These are phyloP conservation scores for Vanessa cardui DNA, from an alignment of 2,888 invertebrate genomes.

Conservation along the genomic window DNA sequence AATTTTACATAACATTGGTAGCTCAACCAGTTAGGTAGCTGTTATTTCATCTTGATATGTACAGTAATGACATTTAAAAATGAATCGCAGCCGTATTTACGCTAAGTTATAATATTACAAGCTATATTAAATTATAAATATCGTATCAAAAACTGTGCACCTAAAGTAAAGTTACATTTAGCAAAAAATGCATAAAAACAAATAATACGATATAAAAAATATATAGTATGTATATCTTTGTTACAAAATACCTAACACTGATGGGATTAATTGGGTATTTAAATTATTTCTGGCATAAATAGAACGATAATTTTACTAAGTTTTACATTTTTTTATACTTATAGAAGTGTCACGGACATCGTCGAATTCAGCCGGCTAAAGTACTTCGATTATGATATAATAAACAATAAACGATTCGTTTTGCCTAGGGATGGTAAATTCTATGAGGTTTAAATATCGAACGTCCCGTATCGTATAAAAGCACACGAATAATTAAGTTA, in stretches of 20 bases:
- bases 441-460: too few species aligned
- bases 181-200: constrained; percentile 67
- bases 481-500: too few species aligned
- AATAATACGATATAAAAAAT: constrained; percentile 70
- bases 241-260: constrained; percentile 42
- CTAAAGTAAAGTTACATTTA: constrained; percentile 50
- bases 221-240: constrained; percentile 58
- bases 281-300: background rate
- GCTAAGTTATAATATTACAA: constrained; percentile 18
- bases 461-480: too few species aligned
- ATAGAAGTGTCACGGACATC: too few species aligned
- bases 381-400: too few species aligned
- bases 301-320: too few species aligned
- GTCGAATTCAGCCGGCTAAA: too few species aligned
- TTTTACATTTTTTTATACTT: too few species aligned
- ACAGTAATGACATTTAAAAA: constrained; percentile 41
- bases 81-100: constrained; percentile 11
- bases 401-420: too few species aligned
- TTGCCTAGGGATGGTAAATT: too few species aligned
- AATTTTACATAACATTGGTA: background rate
- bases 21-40: constrained; percentile 8
- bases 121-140: constrained; percentile 51
- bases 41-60: constrained; percentile 31
- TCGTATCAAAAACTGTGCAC: constrained; percentile 58
- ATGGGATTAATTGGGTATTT: constrained; percentile 1